Conservation (phyloP, 2,113 vertebrate genomes). For the Catharus minimus region DNA sequence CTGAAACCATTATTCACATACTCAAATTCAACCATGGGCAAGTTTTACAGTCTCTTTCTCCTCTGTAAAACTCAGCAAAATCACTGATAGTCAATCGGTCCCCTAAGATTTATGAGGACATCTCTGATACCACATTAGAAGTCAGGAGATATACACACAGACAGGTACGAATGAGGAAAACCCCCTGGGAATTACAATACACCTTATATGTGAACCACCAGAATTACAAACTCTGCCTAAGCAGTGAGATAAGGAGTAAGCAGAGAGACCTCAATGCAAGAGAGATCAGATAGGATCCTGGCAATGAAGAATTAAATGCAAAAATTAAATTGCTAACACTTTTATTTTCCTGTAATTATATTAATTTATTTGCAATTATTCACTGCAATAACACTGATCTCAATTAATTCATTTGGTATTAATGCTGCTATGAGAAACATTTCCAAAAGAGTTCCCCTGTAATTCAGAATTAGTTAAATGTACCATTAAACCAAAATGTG, state of each 20-base stretch:
- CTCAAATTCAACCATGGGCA: neutral
- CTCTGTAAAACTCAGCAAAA: neutral
- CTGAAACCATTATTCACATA: neutral
- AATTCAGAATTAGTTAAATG: conserved; percentile 59
- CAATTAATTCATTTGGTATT: conserved; percentile 43
- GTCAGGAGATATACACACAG: neutral
- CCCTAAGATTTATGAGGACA: neutral
- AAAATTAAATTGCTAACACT: conserved; percentile 33
- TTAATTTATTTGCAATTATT: conserved; percentile 52
- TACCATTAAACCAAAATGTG: conserved; percentile 34
- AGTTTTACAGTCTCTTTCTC: neutral
- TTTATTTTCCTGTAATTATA: conserved; percentile 40
- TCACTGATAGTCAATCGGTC: neutral
- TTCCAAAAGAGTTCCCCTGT: conserved; percentile 24
- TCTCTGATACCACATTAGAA: neutral
- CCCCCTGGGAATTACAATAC: neutral
- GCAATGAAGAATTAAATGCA: neutral
- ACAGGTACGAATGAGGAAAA: neutral
- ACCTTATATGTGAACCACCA: neutral
- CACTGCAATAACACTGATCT: conserved; percentile 28
- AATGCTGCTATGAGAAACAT: neutral
- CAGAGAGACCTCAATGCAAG: neutral
- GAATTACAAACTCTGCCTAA: neutral
- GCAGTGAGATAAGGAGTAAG: neutral
- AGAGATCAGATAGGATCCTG: neutral